A percentile compares a stretch with the other conserved stretches of the same genome.
Conservation (phyloP, 2,888 invertebrate species). For the Scotopteryx bipunctaria region DNA sequence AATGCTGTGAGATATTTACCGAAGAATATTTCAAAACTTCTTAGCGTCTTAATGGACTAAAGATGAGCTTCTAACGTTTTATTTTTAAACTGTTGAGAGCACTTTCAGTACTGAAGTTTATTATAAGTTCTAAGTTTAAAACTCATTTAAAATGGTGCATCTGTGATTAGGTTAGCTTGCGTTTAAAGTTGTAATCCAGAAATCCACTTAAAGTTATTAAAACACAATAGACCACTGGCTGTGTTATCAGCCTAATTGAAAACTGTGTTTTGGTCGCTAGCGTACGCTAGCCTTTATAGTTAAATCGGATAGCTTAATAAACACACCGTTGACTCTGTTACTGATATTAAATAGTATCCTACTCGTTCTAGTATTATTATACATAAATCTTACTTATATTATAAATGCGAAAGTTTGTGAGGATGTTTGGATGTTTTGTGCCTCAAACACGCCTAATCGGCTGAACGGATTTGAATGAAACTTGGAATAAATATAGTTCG, state of each 20-base stretch:
- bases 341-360: neutral
- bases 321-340: constrained; percentile 6
- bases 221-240: constrained; percentile 60
- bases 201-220: constrained; percentile 73
- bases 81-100: constrained; percentile 29
- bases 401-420: neutral
- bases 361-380: too few relatives aligned
- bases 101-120: constrained; percentile 27
- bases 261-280: constrained; percentile 56
- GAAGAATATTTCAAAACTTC: constrained; percentile 33
- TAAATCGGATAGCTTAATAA: constrained; percentile 15
- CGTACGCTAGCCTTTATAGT: constrained; percentile 15
- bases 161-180: constrained; percentile 34
- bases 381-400: too few relatives aligned
- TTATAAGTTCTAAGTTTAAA: constrained; percentile 5
- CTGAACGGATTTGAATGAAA: too few relatives aligned
- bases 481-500: too few relatives aligned
- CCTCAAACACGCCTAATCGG: too few relatives aligned
- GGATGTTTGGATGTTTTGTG: too few relatives aligned
- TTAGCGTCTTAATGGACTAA: constrained; percentile 33
- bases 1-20: constrained; percentile 24
- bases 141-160: constrained; percentile 25
- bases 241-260: constrained; percentile 71
- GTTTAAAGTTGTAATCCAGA: constrained; percentile 51
- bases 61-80: constrained; percentile 28